These are phyloP conservation scores for Ladona fulva DNA, from an alignment of 1,140 invertebrate species.

Conservation along the genomic window DNA sequence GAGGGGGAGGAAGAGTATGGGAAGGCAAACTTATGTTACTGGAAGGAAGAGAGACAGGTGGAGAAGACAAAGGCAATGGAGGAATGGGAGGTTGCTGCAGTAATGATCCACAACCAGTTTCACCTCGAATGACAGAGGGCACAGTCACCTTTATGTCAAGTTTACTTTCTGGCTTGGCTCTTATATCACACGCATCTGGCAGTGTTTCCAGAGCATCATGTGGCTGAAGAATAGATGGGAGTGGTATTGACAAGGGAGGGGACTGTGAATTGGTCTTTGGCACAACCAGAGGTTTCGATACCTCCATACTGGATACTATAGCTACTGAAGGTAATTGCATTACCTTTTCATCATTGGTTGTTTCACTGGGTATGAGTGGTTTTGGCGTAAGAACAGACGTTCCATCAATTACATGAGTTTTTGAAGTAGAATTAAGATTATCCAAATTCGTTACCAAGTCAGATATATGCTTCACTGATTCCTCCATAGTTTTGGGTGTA, in stretches of 20 bases:
- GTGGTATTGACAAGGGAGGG: background rate
- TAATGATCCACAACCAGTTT: background rate
- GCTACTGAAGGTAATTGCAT: background rate
- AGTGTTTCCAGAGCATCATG: background rate
- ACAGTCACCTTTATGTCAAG: background rate
- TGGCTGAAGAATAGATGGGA: background rate
- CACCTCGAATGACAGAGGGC: background rate
- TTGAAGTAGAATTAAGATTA: background rate
- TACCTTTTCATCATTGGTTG: background rate
- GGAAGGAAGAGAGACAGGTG: slow-evolving; percentile 39
- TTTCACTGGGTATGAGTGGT: background rate
- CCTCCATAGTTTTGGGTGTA: background rate
- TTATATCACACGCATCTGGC: background rate
- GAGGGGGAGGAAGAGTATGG: slow-evolving; percentile 36
- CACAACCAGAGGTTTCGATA: background rate
- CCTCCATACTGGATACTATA: background rate
- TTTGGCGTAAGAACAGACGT: background rate
- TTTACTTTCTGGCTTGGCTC: background rate
- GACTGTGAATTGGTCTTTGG: background rate
- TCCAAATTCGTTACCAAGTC: background rate
- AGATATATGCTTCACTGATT: background rate
- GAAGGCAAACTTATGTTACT: slow-evolving; percentile 34
- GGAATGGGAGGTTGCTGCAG: slow-evolving; percentile 33
- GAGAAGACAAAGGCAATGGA: background rate
- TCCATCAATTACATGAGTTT: background rate